Percentiles rank a stretch among this genome's conserved stretches.
Conservation (phyloP, 2,797 vertebrate species). For the Sebastes steindachneri region DNA sequence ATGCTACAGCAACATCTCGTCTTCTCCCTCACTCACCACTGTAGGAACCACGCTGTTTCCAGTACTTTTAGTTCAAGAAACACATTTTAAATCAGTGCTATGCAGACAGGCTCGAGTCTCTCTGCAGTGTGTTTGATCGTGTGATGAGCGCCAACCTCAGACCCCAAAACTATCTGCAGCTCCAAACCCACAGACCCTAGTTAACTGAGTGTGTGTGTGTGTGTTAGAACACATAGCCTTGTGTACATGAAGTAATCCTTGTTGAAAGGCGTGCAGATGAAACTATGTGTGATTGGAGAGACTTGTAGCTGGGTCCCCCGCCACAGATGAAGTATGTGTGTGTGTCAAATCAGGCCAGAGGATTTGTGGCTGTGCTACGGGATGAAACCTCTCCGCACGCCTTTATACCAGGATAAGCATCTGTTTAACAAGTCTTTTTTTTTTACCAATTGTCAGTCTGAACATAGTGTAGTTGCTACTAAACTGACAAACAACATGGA, state of each 20-base stretch:
- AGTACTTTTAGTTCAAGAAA: background rate
- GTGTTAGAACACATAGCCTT: background rate
- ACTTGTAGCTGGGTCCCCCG: slow-evolving; percentile 35
- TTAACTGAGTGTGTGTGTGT: background rate
- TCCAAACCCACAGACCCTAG: slow-evolving; percentile 20
- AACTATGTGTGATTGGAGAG: slow-evolving; percentile 55
- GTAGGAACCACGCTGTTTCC: background rate
- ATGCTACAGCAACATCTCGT: background rate
- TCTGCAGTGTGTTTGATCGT: slow-evolving; percentile 37
- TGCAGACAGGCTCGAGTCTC: background rate
- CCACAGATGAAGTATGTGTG: slow-evolving; percentile 41
- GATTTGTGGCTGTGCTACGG: slow-evolving; percentile 34
- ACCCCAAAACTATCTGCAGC: slow-evolving; percentile 13
- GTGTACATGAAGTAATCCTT: slow-evolving; percentile 50
- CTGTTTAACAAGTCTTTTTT: slow-evolving; percentile 32
- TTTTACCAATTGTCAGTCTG: slow-evolving; percentile 10
- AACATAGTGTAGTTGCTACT: slow-evolving; percentile 7
- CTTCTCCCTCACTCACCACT: background rate
- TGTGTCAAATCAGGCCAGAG: slow-evolving; percentile 26
- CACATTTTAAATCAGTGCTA: slow-evolving; percentile 5
- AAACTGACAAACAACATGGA: background rate
- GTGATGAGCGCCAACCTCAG: slow-evolving; percentile 27
- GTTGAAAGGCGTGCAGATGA: slow-evolving; percentile 58
- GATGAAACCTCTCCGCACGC: slow-evolving; percentile 24
- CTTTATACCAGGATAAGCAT: slow-evolving; percentile 30